Percentiles rank a stretch among this genome's conserved stretches.
Evolutionary conservation across 2,888 invertebrate species (phyloP).

Genomic region (Apantesis nais): DNA sequence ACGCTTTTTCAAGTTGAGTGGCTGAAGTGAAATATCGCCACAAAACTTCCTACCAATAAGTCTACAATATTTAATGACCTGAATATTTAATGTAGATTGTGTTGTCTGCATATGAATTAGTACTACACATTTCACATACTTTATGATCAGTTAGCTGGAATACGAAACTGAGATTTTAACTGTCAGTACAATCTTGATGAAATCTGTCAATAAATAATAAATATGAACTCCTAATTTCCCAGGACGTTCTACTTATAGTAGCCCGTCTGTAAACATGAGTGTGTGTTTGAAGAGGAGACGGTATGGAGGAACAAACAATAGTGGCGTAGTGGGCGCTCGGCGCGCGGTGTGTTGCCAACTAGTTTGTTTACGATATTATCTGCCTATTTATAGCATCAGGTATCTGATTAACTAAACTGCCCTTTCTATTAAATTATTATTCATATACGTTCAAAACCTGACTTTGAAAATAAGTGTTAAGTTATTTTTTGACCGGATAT

Average conservation of each 20-base stretch:
- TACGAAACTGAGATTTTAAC: background rate
- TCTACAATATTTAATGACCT: background rate
- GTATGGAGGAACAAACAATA: constrained; percentile 60
- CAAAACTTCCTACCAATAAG: background rate
- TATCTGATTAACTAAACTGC: constrained; percentile 51
- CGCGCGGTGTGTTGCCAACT: constrained; percentile 49
- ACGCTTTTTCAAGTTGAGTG: constrained; percentile 2
- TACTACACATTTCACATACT: no score
- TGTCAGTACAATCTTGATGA: background rate
- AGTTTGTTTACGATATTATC: constrained; percentile 54
- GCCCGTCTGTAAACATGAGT: background rate
- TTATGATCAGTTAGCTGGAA: no score
- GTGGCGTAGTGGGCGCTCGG: constrained; percentile 46
- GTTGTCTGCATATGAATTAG: background rate
- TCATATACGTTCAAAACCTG: no score
- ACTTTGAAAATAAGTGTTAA: no score
- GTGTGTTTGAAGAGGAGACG: constrained; percentile 44
- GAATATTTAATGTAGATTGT: background rate
- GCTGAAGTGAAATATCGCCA: background rate
- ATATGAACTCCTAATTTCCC: background rate
- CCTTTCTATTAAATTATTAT: no score
- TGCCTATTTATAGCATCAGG: constrained; percentile 39
- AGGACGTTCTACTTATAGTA: background rate
- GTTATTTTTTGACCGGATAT: no score
- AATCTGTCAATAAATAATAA: background rate